Conservation (phyloP, 2,888 invertebrate genomes). For the Chalcosyrphus nemorum region DNA sequence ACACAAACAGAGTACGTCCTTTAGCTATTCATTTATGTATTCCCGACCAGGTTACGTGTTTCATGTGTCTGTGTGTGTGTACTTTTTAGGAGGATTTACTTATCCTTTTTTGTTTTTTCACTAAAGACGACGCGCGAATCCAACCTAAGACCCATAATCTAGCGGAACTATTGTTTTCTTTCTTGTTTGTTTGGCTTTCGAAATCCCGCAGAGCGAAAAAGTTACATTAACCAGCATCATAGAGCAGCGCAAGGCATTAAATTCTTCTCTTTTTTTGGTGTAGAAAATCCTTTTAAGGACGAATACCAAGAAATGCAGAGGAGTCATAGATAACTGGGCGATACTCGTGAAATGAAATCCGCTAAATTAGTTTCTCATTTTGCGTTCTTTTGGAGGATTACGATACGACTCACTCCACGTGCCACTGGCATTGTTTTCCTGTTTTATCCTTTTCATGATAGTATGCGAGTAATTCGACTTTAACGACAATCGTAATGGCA, state of each 20-base stretch:
- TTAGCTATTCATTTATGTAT: background rate
- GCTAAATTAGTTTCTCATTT: slow-evolving; percentile 3
- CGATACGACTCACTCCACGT: background rate
- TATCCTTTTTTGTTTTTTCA: background rate
- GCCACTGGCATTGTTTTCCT: background rate
- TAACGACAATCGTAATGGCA: slow-evolving; percentile 33
- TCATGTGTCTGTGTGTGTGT: background rate
- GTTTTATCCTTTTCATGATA: slow-evolving; percentile 16
- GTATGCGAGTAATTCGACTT: slow-evolving; percentile 29
- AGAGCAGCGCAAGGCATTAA: background rate
- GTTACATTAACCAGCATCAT: slow-evolving; percentile 3
- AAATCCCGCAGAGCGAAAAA: slow-evolving; percentile 4
- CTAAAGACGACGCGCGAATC: background rate
- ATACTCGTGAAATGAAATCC: background rate
- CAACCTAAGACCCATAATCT: background rate
- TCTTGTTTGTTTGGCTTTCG: background rate
- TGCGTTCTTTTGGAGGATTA: background rate
- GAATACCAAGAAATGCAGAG: background rate
- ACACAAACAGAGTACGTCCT: background rate
- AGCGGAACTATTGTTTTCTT: slow-evolving; percentile 5
- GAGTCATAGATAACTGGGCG: background rate
- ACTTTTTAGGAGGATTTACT: background rate
- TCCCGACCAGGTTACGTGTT: background rate
- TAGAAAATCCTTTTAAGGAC: background rate
- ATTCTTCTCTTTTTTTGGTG: background rate